These are phyloP conservation scores for Enteromius radiatus DNA, from an alignment of 2,797 vertebrate species.

Conservation along the genomic window DNA sequence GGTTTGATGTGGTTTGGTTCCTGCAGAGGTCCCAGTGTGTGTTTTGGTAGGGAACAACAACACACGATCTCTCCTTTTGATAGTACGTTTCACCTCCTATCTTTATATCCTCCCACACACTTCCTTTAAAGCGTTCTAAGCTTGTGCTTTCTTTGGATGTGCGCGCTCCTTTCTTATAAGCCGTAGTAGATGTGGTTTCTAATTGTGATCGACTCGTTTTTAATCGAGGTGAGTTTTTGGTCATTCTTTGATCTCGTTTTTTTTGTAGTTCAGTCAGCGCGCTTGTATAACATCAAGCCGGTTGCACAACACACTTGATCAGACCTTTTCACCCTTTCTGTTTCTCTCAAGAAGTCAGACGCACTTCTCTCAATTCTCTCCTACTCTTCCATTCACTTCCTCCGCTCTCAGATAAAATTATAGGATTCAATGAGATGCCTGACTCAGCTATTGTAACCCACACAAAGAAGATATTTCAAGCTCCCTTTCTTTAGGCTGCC, in stretches of 20 bases:
- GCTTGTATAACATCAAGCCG: slow-evolving; percentile 20
- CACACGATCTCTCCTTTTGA: slow-evolving; percentile 34
- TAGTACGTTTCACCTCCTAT: slow-evolving; percentile 33
- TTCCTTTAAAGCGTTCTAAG: slow-evolving; percentile 10
- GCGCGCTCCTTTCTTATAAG: neutral
- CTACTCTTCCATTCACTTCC: slow-evolving; percentile 32
- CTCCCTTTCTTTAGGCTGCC: slow-evolving; percentile 24
- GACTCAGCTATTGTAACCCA: slow-evolving; percentile 53
- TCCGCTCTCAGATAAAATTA: slow-evolving; percentile 51
- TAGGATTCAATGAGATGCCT: slow-evolving; percentile 51
- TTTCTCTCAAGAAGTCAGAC: slow-evolving; percentile 35
- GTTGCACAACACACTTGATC: slow-evolving; percentile 5
- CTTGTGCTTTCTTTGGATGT: slow-evolving; percentile 9
- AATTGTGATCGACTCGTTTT: slow-evolving; percentile 16
- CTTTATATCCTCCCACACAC: slow-evolving; percentile 35
- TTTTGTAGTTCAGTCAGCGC: slow-evolving; percentile 5
- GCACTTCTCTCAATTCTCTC: slow-evolving; percentile 38
- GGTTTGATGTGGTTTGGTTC: slow-evolving; percentile 40
- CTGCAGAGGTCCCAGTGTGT: slow-evolving; percentile 27
- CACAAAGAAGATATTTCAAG: slow-evolving; percentile 50
- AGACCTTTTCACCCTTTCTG: slow-evolving; percentile 31
- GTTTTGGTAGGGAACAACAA: slow-evolving; percentile 31
- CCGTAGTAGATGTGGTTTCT: slow-evolving; percentile 40
- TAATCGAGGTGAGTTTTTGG: slow-evolving; percentile 22
- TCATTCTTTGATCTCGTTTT: slow-evolving; percentile 14